phyloP scores from a whole-genome alignment of 2,888 invertebrate genomes.

The Mantis religiosa region DNA sequence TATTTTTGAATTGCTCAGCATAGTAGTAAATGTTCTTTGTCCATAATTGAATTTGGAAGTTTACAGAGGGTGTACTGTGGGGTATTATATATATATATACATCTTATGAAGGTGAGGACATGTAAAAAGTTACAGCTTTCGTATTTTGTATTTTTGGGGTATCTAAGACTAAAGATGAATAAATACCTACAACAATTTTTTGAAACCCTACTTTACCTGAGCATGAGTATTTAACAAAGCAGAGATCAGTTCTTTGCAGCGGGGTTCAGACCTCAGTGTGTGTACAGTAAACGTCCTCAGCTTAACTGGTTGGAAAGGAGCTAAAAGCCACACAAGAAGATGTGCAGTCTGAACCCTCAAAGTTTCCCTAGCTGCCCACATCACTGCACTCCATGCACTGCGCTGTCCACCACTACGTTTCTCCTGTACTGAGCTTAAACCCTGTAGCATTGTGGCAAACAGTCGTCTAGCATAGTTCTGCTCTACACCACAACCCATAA shows the following conservation, averaged over 20 bases:
- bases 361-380: slow-evolving; percentile 42
- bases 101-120: too few species aligned
- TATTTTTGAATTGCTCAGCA: too few species aligned
- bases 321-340: slow-evolving; percentile 48
- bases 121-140: too few species aligned
- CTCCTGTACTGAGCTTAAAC: slow-evolving; percentile 41
- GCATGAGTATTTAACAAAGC: slow-evolving; percentile 45
- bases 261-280: slow-evolving; percentile 46
- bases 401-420: slow-evolving; percentile 37
- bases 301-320: slow-evolving; percentile 46
- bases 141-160: too few species aligned
- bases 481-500: slow-evolving; percentile 36
- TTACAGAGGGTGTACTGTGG: too few species aligned
- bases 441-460: slow-evolving; percentile 50
- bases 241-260: slow-evolving; percentile 44
- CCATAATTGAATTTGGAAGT: too few species aligned
- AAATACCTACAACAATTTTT: too few species aligned
- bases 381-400: slow-evolving; percentile 18
- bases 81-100: too few species aligned
- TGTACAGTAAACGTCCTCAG: slow-evolving; percentile 47
- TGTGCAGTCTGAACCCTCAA: slow-evolving; percentile 46
- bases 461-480: slow-evolving; percentile 47
- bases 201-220: slow-evolving; percentile 37
- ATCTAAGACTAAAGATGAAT: too few species aligned
- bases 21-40: too few species aligned